phyloP scores from a whole-genome alignment of 2,888 invertebrate genomes.

The Acholoe squamosa region DNA sequence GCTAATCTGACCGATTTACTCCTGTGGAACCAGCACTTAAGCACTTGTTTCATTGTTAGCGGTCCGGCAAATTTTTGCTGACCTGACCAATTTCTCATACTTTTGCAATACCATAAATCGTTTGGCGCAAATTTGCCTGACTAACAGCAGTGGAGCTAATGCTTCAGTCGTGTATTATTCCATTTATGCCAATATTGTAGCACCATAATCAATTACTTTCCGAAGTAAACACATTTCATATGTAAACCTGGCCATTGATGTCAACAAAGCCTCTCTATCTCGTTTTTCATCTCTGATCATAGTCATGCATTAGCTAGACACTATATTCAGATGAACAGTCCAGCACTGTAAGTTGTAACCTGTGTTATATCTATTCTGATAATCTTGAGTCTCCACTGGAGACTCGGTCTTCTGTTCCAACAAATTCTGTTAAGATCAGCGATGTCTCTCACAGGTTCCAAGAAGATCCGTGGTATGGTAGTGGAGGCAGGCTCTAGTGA shows the following conservation, averaged over 20 bases:
- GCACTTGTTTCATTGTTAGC: too few relatives aligned
- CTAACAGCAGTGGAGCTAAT: background rate
- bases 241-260: background rate
- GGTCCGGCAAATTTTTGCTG: too few relatives aligned
- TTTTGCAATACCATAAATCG: too few relatives aligned
- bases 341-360: too few relatives aligned
- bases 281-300: background rate
- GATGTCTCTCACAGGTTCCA: background rate
- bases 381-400: background rate
- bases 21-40: too few relatives aligned
- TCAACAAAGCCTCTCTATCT: background rate
- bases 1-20: too few relatives aligned
- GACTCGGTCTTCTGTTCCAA: background rate
- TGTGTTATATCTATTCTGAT: background rate
- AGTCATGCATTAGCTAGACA: background rate
- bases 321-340: background rate
- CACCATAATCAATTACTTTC: background rate
- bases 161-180: background rate
- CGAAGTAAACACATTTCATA: background rate
- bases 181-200: background rate
- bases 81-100: too few relatives aligned
- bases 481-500: background rate
- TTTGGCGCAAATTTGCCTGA: background rate
- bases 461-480: background rate
- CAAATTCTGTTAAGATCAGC: background rate